A percentile compares a stretch with the other conserved stretches of the same genome.
Evolutionary conservation across 2,113 vertebrate species (phyloP).

Genomic region (Mystacornis crossleyi): DNA sequence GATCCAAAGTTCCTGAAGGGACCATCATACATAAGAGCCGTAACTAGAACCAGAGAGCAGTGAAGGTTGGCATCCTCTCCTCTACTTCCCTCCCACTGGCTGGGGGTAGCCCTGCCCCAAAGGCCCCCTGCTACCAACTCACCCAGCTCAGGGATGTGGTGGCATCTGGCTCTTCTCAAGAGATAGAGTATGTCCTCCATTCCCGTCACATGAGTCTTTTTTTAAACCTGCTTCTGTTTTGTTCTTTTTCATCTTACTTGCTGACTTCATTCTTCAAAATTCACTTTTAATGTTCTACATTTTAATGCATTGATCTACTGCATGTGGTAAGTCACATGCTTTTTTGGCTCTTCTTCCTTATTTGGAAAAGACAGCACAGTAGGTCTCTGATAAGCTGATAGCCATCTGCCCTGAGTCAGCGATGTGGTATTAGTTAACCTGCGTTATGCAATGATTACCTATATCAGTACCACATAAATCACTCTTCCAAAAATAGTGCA

Average conservation of each 20-base stretch:
- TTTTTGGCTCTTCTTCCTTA: background rate
- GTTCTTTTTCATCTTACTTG: background rate
- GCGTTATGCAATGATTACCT: background rate
- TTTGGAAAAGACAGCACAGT: background rate
- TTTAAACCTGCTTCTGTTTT: background rate
- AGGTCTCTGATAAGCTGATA: background rate
- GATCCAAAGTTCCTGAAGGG: background rate
- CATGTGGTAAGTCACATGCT: background rate
- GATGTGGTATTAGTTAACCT: background rate
- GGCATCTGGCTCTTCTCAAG: accelerated
- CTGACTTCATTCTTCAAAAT: background rate
- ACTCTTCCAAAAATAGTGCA: background rate
- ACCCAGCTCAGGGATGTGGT: background rate
- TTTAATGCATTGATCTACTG: background rate
- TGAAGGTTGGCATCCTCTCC: background rate
- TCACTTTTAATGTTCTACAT: background rate
- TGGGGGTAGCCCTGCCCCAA: background rate
- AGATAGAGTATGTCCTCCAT: background rate
- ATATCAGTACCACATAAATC: background rate
- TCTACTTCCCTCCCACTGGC: background rate
- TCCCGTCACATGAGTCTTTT: background rate
- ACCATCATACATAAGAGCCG: background rate
- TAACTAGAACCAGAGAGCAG: background rate
- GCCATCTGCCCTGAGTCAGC: background rate
- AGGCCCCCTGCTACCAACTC: background rate